Evolutionary conservation across 2,113 vertebrate genomes (phyloP), one percentile per base, ranked within the genome.

Genomic region (Ammodramus savannarum): DNA sequence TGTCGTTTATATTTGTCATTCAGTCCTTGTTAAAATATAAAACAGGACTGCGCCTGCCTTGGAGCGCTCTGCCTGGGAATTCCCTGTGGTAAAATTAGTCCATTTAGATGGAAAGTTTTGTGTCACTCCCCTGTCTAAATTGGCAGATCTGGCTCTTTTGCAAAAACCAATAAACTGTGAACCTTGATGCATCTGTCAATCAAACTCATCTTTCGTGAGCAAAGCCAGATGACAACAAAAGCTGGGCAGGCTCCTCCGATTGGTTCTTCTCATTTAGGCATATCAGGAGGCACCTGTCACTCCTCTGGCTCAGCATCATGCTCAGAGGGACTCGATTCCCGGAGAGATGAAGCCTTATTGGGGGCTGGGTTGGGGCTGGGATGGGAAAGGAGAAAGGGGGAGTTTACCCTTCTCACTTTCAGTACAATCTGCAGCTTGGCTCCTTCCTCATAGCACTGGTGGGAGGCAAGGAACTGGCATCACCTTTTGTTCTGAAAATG

Each of bases 101-200:
- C 98, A 98, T 99, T 99, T 99, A 98, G 98, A 98, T 98, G 98
- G 98, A 98, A 98, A 99, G 98, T 99, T 99, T 98, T 98, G 98
- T 99, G 98, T 99, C 98, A 98, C 98, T 98, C 98, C 97, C 97
- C 98, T 98, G 98, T 99, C 98, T 98, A 99, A 99, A 99, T 98
- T 99, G 98, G 98, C 98, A 99, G 98, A 98, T 99, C 98, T 98
- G 98, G 97, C 98, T 99, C 98, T 98, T 98, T 98, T 98, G 98
- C 98, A 96, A 98, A 98, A 99, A 98, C 98, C 98, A 99, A 98
- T 99, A 99, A 99, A 99, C 97, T 99, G 98, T 99, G 98, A 99
- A 99, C 98, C 98, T 98, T 98, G 98, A 98, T 98, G 98, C 98
- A 98, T 98, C 98, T 98, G 98, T 98, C 99, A 99, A 97, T 99